Percentiles rank a stretch among this genome's conserved stretches.
phyloP scores from a whole-genome alignment of 2,113 vertebrate species.

The Dryoscopus gambensis region DNA sequence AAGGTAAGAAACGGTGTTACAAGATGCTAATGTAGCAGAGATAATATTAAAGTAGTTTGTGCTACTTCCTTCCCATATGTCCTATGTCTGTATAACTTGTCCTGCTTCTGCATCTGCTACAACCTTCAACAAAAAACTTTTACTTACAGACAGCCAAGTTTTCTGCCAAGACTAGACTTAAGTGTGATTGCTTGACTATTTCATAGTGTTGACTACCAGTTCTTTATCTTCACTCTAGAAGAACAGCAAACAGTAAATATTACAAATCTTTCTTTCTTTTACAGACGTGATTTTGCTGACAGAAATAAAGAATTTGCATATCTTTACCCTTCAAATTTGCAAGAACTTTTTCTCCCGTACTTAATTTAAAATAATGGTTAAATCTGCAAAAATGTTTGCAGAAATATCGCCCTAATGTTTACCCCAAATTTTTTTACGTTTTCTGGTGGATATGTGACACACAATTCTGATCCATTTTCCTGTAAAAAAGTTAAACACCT shows the following conservation, averaged over 20 bases:
- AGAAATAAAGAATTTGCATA: not conserved
- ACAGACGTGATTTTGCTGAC: not conserved
- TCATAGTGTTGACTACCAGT: not conserved
- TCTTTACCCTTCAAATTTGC: not conserved
- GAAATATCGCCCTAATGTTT: not conserved
- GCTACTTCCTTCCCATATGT: not conserved
- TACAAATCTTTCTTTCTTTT: not conserved
- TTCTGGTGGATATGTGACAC: not conserved
- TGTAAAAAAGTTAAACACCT: not conserved
- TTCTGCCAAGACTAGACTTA: not conserved
- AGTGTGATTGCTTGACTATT: not conserved
- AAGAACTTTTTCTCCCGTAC: not conserved
- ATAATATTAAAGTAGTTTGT: not conserved
- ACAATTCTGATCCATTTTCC: not conserved
- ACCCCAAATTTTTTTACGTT: not conserved
- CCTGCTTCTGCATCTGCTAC: not conserved
- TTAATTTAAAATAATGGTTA: not conserved
- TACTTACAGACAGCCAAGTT: not conserved
- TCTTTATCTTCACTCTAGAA: not conserved
- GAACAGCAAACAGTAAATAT: not conserved
- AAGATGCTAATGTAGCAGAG: not conserved
- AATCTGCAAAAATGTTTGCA: not conserved
- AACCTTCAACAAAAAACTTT: not conserved
- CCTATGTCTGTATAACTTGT: not conserved
- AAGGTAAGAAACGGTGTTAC: not conserved